A percentile compares a stretch with the other conserved stretches of the same genome.
Evolutionary conservation across 2,797 vertebrate genomes (phyloP).

Genomic region (Rhincodon typus): DNA sequence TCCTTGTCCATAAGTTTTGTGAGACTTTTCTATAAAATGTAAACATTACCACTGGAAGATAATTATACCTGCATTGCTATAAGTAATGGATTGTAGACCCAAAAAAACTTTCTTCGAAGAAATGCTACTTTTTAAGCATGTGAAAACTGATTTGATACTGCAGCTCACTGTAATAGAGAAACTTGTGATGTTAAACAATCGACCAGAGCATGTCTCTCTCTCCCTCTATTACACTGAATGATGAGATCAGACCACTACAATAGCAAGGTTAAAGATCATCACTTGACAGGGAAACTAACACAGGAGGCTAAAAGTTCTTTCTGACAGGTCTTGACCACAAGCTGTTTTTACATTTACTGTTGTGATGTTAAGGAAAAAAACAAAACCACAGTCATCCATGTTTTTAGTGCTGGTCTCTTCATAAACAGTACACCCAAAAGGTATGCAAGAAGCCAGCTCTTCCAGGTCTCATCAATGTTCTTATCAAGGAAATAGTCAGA

Average conservation of each 20-base stretch:
- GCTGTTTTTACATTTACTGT: not conserved
- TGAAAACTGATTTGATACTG: not conserved
- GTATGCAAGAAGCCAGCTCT: not conserved
- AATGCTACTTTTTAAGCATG: not conserved
- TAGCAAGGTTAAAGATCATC: not conserved
- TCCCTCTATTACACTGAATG: not conserved
- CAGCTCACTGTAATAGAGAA: not conserved
- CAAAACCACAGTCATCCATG: not conserved
- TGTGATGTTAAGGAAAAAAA: not conserved
- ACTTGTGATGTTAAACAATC: not conserved
- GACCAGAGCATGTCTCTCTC: not conserved
- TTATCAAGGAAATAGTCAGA: not conserved
- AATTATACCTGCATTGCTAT: not conserved
- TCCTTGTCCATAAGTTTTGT: not conserved
- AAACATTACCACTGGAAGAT: not conserved
- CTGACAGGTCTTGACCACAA: not conserved
- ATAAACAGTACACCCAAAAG: not conserved
- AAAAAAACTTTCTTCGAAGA: not conserved
- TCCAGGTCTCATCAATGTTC: not conserved
- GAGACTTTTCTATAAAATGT: not conserved
- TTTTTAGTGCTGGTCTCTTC: not conserved
- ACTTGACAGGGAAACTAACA: not conserved
- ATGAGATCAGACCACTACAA: not conserved
- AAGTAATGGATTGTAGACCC: not conserved
- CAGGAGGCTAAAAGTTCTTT: not conserved